Conservation (phyloP, 2,888 invertebrate species). For the Balanococcus diminutus region DNA sequence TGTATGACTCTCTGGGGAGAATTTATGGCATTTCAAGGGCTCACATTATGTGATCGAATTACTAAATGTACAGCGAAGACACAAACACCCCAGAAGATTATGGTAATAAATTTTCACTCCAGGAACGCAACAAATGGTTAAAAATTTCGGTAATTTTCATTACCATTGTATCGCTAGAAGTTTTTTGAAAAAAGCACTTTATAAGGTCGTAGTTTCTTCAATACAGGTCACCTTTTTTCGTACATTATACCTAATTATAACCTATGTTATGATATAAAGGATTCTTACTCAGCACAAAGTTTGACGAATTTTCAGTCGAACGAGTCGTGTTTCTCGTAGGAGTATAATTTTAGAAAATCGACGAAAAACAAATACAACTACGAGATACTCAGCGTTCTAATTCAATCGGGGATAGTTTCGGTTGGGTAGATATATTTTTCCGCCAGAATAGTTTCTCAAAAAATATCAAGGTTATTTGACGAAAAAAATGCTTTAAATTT, state of each 20-base stretch:
- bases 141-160: neutral
- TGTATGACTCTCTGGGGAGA: neutral
- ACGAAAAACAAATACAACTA: neutral
- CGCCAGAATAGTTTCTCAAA: neutral
- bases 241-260: neutral
- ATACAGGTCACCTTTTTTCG: neutral
- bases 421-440: neutral
- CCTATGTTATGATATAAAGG: neutral
- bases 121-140: neutral
- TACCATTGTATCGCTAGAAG: neutral
- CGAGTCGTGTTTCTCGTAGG: neutral
- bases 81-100: neutral
- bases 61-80: neutral
- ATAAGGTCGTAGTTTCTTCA: neutral
- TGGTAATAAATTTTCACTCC: neutral
- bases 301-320: neutral
- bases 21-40: neutral
- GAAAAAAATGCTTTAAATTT: neutral
- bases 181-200: neutral
- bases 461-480: neutral
- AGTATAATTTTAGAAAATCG: neutral
- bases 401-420: neutral
- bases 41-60: neutral
- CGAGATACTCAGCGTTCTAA: neutral
- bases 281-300: neutral